Conservation (phyloP, 2,797 vertebrate species). For the Amniataba percoides region DNA sequence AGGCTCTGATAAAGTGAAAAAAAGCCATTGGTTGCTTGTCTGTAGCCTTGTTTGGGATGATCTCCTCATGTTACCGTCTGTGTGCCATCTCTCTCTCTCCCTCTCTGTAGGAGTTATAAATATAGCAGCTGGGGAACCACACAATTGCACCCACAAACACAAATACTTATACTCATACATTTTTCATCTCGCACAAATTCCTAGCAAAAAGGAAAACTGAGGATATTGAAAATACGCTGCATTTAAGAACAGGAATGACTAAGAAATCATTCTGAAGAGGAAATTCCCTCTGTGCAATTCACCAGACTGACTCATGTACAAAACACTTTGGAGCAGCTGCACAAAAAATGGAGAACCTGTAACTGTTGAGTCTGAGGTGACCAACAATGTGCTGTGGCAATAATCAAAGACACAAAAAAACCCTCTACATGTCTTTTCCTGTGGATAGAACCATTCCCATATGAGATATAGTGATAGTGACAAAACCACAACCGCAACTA, state of each 20-base stretch:
- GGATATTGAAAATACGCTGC: neutral
- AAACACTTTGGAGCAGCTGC: conserved; percentile 16
- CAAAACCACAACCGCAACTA: conserved; percentile 11
- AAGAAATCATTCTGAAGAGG: neutral
- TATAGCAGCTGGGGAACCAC: conserved; percentile 1
- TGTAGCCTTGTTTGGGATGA: conserved; percentile 53
- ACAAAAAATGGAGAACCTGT: neutral
- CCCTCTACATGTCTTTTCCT: neutral
- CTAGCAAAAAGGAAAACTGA: neutral
- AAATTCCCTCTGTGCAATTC: neutral
- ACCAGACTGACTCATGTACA: neutral
- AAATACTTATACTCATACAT: conserved; percentile 6
- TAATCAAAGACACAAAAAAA: neutral
- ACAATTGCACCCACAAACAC: neutral
- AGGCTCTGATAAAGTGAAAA: conserved; percentile 66
- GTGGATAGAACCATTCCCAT: neutral
- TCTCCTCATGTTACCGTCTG: conserved; percentile 52
- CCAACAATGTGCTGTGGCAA: neutral
- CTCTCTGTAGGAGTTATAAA: conserved; percentile 43
- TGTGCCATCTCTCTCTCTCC: conserved; percentile 38
- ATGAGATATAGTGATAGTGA: neutral
- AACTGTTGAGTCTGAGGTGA: neutral
- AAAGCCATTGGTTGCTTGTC: conserved; percentile 54
- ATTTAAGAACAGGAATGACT: conserved; percentile 1
- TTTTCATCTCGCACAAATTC: neutral